Evolutionary conservation across 1,140 invertebrate species (phyloP).

Genomic region (Drosophila ohnishii): DNA sequence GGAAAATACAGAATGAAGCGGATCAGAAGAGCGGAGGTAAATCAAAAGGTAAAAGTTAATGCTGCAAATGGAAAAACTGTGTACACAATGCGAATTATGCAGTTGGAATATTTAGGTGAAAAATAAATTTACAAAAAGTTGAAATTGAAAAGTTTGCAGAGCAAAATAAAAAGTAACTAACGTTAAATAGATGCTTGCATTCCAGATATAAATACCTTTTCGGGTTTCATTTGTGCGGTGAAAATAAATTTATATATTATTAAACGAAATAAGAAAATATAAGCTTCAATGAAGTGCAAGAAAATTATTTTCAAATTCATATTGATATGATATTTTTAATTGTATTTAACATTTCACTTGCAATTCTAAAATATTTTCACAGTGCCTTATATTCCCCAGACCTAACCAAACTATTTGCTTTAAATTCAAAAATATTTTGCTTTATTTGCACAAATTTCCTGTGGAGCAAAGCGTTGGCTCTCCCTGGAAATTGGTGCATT

Average conservation of each 20-base stretch:
- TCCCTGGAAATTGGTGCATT: slow-evolving; percentile 35
- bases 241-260: not conserved
- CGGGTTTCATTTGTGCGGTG: not conserved
- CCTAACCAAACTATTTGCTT: not conserved
- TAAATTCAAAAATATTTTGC: slow-evolving; percentile 5
- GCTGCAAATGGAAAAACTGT: slow-evolving; percentile 21
- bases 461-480: not conserved
- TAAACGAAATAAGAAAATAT: not conserved
- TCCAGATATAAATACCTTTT: not conserved
- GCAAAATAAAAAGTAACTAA: slow-evolving; percentile 11
- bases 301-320: too few relatives aligned
- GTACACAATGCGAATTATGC: slow-evolving; percentile 25
- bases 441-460: slow-evolving; percentile 19
- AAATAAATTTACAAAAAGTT: slow-evolving; percentile 26
- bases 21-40: slow-evolving; percentile 9
- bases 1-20: slow-evolving; percentile 1
- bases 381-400: not conserved
- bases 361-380: not conserved
- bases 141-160: slow-evolving; percentile 31
- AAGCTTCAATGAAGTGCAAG: not conserved
- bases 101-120: slow-evolving; percentile 11
- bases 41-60: slow-evolving; percentile 22
- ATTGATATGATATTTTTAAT: too few relatives aligned
- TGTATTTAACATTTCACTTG: not conserved
- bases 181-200: not conserved